phyloP scores from a whole-genome alignment of 2,888 invertebrate species.

The Brachycybe producta region DNA sequence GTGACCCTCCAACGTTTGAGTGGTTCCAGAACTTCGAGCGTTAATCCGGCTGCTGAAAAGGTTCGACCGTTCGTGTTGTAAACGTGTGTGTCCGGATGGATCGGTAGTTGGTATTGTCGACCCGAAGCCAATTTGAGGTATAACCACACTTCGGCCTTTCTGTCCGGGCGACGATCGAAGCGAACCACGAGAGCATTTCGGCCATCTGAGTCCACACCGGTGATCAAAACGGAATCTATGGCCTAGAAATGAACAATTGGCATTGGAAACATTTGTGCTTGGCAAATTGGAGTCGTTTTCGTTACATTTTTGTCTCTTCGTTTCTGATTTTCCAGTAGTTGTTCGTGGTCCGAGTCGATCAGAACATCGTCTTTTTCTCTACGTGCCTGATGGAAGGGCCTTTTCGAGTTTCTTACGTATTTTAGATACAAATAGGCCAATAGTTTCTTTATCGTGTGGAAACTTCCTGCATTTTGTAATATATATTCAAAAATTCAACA shows the following conservation, averaged over 20 bases:
- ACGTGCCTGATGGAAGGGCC: too few relatives aligned
- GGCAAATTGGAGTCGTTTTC: too few relatives aligned
- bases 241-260: neutral
- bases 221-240: neutral
- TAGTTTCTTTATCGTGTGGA: too few relatives aligned
- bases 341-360: too few relatives aligned
- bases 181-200: neutral
- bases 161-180: neutral
- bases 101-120: conserved; percentile 1
- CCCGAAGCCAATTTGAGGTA: conserved; percentile 2
- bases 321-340: too few relatives aligned
- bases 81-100: conserved; percentile 2
- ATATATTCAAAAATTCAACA: too few relatives aligned
- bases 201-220: conserved; percentile 3
- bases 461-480: too few relatives aligned
- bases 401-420: too few relatives aligned
- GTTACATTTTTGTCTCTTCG: too few relatives aligned
- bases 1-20: conserved; percentile 6
- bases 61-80: conserved; percentile 5
- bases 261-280: too few relatives aligned
- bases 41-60: conserved; percentile 4
- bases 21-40: conserved; percentile 7
- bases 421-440: too few relatives aligned
- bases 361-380: too few relatives aligned
- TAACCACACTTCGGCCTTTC: conserved; percentile 1